Evolutionary conservation across 2,113 vertebrate genomes (phyloP), one percentile per base, ranked within the genome.

Genomic region (Bubo blakistoni): DNA sequence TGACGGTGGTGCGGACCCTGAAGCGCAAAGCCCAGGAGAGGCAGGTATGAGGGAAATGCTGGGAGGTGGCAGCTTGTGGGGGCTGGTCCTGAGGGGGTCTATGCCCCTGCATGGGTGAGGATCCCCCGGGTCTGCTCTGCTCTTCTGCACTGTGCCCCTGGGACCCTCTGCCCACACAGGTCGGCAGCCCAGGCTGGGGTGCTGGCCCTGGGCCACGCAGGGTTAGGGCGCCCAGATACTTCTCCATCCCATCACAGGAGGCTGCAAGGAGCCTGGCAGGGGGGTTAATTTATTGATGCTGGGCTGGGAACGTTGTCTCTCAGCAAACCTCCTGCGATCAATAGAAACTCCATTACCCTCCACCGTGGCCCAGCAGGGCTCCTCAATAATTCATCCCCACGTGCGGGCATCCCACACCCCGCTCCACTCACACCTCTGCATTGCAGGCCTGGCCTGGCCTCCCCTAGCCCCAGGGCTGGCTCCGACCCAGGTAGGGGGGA

Each of bases 331-430:
- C 83, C 88, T 1, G 2, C 58, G 0, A 96, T 97, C 97, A 92
- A 97, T 97, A 97, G 94, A 96, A 97, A 96, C 93, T 97, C 95
- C 90, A 97, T 97, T 97, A 97, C 55, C 81, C 17, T 91, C 88
- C 49, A 62, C 86, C 2, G 8, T 49, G 90, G 79, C 93, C 94
- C 78, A 88, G 95, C 92, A 20, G 83, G 94, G 94, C 92, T 97
- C 80, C 94, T 97, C 92, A 96, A 96, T 97, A 96, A 97, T 97
- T 96, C 92, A 96, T 95, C 34, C 54, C 61, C 77, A 38, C 29
- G 20, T 84, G 57, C 1, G 7, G 86, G 87, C 89, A 61, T 84
- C 88, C 91, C 1, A 0, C 78, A 61, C 69, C 58, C 72, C 0
- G 1, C 82, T 95, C 83, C 1, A 4, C 59, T 94, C 4, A 1